Percentiles rank a stretch among this genome's conserved stretches.
These are phyloP conservation scores for Onthophagus sagittarius DNA, from an alignment of 2,888 invertebrate genomes.

Conservation along the genomic window DNA sequence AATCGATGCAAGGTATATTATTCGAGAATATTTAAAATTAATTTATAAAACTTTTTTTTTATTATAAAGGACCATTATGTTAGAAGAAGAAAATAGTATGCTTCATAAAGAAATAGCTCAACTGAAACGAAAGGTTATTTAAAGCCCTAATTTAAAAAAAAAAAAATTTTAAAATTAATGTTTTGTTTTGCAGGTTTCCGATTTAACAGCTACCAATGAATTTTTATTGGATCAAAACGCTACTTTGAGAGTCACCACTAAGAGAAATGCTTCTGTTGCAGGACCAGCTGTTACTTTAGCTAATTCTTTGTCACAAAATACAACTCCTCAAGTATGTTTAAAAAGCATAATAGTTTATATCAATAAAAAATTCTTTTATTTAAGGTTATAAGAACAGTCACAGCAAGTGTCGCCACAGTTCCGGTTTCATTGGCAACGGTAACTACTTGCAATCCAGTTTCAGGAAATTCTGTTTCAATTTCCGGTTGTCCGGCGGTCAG, in stretches of 20 bases:
- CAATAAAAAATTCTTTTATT: slow-evolving; percentile 16
- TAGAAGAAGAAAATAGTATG: slow-evolving; percentile 66
- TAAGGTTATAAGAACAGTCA: slow-evolving; percentile 53
- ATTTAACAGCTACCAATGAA: slow-evolving; percentile 72
- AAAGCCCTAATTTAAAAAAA: background rate
- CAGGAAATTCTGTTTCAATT: slow-evolving; percentile 52
- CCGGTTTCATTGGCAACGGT: slow-evolving; percentile 60
- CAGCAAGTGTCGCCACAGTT: slow-evolving; percentile 58
- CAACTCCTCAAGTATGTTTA: slow-evolving; percentile 34
- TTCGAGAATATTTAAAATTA: slow-evolving; percentile 10
- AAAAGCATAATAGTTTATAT: too few relatives aligned
- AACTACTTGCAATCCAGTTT: slow-evolving; percentile 49
- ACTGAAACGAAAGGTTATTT: slow-evolving; percentile 60
- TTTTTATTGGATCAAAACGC: slow-evolving; percentile 76
- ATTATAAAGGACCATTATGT: slow-evolving; percentile 47
- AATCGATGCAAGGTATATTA: slow-evolving; percentile 41
- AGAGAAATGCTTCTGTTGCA: slow-evolving; percentile 54
- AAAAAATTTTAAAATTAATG: slow-evolving; percentile 11
- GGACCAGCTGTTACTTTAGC: slow-evolving; percentile 60
- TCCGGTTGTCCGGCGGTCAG: slow-evolving; percentile 57
- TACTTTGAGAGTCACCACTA: slow-evolving; percentile 60
- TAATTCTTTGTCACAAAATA: slow-evolving; percentile 52
- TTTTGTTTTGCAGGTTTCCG: slow-evolving; percentile 52
- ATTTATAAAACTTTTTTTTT: slow-evolving; percentile 16
- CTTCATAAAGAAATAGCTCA: slow-evolving; percentile 66